Base-by-base conservation (phyloP, 2,113 vertebrate species). In the Pelecanus crispus region DNA sequence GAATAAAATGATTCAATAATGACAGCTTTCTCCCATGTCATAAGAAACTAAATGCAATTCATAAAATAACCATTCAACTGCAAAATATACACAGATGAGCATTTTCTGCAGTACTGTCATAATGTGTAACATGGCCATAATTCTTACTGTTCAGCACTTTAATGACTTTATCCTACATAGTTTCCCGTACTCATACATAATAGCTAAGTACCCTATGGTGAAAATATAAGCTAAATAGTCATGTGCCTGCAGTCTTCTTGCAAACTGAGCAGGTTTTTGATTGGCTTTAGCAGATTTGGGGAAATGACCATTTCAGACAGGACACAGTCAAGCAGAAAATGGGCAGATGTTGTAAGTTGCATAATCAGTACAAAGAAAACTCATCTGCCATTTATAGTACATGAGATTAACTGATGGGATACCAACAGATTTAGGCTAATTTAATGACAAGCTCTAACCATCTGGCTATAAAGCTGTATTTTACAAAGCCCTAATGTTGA, bases 321-420 rank as follows among this genome's bases (percentile, higher is more conserved):
- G 83, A 72, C 25, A 88, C 66, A 95, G 93, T 78, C 71, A 97
- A 95, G 70, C 86, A 96, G 92, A 96, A 97, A 98, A 96, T 81
- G 47, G 89, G 79, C 93, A 97, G 96, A 96, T 97, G 93, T 31
- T 91, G 62, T 62, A 80, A 82, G 38, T 94, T 97, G 63, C 88
- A 86, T 95, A 93, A 96, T 90, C 66, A 83, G 85, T 89, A 92
- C 10, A 96, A 97, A 72, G 85, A 97, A 97, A 84, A 94, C 32
- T 96, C 90, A 94, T 86, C 90, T 97, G 88, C 52, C 92, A 94
- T 95, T 87, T 80, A 84, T 67, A 91, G 91, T 49, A 96, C 32
- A 70, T 32, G 40, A 95, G 74, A 90, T 92, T 92, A 97, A 88
- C 63, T 84, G 90, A 97, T 88, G n/a, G 50, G 81, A 83, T 89